These are phyloP conservation scores for Rousettus madagascariensis DNA, from an alignment of 2,797 vertebrate species.

Conservation along the genomic window DNA sequence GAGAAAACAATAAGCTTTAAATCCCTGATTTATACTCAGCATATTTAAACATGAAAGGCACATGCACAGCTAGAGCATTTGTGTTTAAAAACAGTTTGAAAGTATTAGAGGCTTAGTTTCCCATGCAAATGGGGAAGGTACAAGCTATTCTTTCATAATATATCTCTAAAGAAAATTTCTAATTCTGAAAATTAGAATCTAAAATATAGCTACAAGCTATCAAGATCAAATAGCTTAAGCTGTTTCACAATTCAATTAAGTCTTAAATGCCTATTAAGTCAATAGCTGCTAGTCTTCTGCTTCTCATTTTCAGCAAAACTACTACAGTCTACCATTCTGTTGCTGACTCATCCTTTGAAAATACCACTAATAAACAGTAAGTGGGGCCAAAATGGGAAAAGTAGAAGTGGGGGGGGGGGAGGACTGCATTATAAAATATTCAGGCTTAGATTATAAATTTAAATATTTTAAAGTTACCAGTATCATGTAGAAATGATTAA, in stretches of 20 bases:
- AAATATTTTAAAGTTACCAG: background rate
- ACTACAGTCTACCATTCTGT: background rate
- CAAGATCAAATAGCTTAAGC: background rate
- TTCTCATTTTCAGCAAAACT: slow-evolving; percentile 37
- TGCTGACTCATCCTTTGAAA: background rate
- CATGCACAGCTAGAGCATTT: background rate
- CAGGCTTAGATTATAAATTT: background rate
- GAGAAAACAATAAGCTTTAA: background rate
- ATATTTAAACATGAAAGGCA: background rate
- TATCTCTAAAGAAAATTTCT: background rate
- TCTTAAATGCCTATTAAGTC: background rate
- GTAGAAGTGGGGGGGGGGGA: background rate
- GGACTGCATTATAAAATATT: background rate
- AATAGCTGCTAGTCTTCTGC: background rate
- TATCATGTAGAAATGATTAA: background rate
- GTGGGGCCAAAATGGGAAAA: background rate
- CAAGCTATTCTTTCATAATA: background rate
- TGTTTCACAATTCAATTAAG: background rate
- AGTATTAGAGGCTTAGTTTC: background rate
- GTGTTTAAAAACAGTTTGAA: background rate
- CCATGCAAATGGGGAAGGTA: background rate
- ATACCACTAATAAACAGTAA: background rate
- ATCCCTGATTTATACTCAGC: background rate
- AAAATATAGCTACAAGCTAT: background rate
- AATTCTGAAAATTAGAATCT: background rate